phyloP scores from a whole-genome alignment of 2,888 invertebrate species.

The Caenorhabditis sp. region DNA sequence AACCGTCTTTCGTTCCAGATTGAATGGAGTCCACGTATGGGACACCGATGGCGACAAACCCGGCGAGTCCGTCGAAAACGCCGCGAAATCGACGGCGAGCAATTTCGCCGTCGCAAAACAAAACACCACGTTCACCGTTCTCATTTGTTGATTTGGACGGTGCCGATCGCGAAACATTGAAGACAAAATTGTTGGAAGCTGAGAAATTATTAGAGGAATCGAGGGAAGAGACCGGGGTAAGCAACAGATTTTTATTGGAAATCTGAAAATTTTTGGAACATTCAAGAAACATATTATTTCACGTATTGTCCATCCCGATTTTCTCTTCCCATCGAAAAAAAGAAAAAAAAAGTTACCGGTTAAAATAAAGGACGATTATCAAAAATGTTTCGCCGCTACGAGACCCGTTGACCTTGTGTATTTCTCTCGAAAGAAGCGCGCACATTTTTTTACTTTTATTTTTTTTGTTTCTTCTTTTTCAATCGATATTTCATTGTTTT shows the following conservation, averaged over 20 bases:
- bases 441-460: too few species aligned
- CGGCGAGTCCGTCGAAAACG: constrained; percentile 4
- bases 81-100: constrained; percentile 21
- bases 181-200: background rate
- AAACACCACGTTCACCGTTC: background rate
- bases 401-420: too few species aligned
- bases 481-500: too few species aligned
- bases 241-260: background rate
- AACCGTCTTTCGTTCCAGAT: background rate
- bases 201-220: constrained; percentile 8
- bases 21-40: constrained; percentile 2
- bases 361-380: too few species aligned
- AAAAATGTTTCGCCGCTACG: too few species aligned
- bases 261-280: constrained; percentile 6
- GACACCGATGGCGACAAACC: background rate
- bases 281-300: too few species aligned
- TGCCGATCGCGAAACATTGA: background rate
- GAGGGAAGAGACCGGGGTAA: background rate
- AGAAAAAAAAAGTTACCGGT: too few species aligned
- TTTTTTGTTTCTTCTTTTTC: too few species aligned
- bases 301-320: too few species aligned
- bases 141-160: constrained; percentile 15
- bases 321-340: too few species aligned
- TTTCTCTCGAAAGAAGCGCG: too few species aligned
- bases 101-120: constrained; percentile 21